A percentile compares a stretch with the other conserved stretches of the same genome.
Conservation (phyloP, 2,797 vertebrate genomes). For the Emys orbicularis region DNA sequence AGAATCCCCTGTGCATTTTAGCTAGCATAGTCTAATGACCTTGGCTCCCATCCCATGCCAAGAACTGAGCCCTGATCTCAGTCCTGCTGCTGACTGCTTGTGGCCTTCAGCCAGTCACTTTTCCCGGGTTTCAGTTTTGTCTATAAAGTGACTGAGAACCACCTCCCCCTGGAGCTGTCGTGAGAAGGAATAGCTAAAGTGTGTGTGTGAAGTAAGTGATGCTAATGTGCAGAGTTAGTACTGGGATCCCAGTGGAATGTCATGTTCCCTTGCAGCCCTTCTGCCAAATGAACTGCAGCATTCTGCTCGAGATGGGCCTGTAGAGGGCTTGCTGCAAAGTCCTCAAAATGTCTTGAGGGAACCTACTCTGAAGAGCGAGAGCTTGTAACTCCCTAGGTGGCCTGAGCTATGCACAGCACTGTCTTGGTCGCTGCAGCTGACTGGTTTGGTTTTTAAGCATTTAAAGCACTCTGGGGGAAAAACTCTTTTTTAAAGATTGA, state of each 20-base stretch:
- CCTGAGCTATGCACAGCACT: background rate
- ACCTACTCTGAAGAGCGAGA: background rate
- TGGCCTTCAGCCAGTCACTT: background rate
- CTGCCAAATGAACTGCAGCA: background rate
- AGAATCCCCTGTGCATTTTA: background rate
- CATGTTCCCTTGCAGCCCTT: background rate
- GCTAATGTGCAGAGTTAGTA: background rate
- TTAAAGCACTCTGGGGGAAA: background rate
- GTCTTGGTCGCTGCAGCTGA: background rate
- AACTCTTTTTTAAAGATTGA: background rate
- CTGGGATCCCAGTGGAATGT: background rate
- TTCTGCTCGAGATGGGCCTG: background rate
- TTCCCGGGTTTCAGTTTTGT: background rate
- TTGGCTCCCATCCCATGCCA: background rate
- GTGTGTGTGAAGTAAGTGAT: background rate
- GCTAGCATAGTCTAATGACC: rapidly evolving
- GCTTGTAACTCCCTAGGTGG: background rate
- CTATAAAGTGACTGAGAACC: background rate
- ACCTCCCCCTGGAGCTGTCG: background rate
- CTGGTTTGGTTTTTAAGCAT: background rate
- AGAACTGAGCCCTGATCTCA: background rate
- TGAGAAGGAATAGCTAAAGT: background rate
- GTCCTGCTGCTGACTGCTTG: background rate
- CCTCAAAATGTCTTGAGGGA: background rate
- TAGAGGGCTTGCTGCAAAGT: background rate